Evolutionary conservation across 2,113 vertebrate species (phyloP).

Genomic region (Madoqua kirkii): DNA sequence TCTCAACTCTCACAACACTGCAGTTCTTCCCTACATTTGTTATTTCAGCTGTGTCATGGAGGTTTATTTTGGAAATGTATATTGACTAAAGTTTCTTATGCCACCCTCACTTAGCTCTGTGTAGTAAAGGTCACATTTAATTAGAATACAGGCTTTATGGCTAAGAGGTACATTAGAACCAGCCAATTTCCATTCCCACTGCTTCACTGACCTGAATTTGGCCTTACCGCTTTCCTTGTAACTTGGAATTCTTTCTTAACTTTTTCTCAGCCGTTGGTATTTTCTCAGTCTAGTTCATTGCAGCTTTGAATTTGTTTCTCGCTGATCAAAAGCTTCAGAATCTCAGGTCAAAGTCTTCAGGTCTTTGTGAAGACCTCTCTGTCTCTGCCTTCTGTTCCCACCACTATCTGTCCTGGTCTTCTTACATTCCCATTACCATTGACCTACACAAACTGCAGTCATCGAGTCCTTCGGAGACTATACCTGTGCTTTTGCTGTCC

Average conservation of each 20-base stretch:
- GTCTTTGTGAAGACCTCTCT: neutral
- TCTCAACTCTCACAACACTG: neutral
- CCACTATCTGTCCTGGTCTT: neutral
- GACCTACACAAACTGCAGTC: neutral
- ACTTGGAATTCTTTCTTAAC: neutral
- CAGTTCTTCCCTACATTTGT: neutral
- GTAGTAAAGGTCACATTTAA: conserved; percentile 22
- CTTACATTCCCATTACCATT: neutral
- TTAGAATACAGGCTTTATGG: conserved; percentile 20
- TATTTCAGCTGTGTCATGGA: conserved; percentile 47
- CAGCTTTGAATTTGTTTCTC: neutral
- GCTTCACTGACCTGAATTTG: neutral
- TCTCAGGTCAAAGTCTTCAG: too few relatives aligned
- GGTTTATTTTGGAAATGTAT: conserved; percentile 43
- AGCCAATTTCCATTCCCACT: neutral
- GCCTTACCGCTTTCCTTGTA: neutral
- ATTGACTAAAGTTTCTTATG: conserved; percentile 16
- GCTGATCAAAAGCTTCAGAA: neutral
- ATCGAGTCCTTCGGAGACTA: neutral
- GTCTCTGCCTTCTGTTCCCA: neutral
- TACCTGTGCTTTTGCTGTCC: neutral
- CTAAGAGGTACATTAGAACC: neutral
- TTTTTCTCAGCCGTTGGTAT: neutral
- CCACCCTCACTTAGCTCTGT: neutral
- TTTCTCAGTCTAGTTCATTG: neutral